phyloP scores from a whole-genome alignment of 2,888 invertebrate species.

The Dasysyrphus tricinctus region DNA sequence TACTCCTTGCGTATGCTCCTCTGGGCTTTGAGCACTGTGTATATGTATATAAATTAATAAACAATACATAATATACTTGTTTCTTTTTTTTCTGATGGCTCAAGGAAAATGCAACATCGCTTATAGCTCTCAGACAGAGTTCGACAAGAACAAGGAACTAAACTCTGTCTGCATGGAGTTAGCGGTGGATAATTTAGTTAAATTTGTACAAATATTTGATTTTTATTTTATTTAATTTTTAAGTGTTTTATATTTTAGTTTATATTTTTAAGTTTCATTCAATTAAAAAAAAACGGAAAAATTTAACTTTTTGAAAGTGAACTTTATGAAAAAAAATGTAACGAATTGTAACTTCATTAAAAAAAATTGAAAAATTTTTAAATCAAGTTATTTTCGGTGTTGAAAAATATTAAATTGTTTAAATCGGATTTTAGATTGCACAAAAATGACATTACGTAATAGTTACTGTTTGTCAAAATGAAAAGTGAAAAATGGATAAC shows the following conservation, averaged over 20 bases:
- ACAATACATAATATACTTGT: slow-evolving; percentile 36
- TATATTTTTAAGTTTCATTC: slow-evolving; percentile 38
- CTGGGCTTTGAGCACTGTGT: not conserved
- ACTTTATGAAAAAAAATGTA: not conserved
- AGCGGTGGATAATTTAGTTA: slow-evolving; percentile 72
- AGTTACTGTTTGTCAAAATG: slow-evolving; percentile 37
- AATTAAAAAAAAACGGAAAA: not conserved
- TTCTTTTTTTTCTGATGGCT: slow-evolving; percentile 34
- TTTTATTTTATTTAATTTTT: slow-evolving; percentile 50
- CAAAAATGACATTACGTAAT: not conserved
- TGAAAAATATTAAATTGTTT: not conserved
- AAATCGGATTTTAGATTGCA: not conserved
- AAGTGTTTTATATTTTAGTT: slow-evolving; percentile 33
- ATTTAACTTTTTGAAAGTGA: not conserved
- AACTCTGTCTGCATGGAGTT: slow-evolving; percentile 83
- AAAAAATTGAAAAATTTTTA: not conserved
- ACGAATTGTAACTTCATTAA: not conserved
- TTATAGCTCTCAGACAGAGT: slow-evolving; percentile 83
- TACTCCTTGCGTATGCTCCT: not conserved
- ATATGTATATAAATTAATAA: slow-evolving; percentile 21
- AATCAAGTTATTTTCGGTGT: not conserved
- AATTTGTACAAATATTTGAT: slow-evolving; percentile 61
- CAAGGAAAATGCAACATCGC: slow-evolving; percentile 28
- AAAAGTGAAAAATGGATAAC: slow-evolving; percentile 14
- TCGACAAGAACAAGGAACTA: slow-evolving; percentile 79